Conservation (phyloP, 2,797 vertebrate species). For the Psittacula derbiana region DNA sequence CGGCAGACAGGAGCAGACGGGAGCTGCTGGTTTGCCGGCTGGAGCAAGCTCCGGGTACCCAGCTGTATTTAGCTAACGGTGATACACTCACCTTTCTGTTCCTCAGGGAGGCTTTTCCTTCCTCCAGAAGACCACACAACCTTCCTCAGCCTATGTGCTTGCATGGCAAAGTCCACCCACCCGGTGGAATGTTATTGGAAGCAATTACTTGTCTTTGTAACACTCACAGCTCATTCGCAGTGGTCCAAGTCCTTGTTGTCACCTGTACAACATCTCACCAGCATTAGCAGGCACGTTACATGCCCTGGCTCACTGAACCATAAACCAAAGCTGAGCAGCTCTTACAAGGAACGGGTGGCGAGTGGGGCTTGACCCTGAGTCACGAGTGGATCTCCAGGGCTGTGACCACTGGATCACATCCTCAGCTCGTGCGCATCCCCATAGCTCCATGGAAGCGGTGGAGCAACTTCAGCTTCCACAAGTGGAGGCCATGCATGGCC, state of each 20-base stretch:
- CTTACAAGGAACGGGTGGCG: background rate
- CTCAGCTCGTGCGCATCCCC: background rate
- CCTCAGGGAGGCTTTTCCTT: background rate
- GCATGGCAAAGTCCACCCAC: background rate
- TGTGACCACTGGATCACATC: rapidly evolving
- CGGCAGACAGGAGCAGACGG: background rate
- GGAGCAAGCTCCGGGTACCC: background rate
- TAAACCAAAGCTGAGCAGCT: background rate
- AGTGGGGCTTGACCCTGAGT: background rate
- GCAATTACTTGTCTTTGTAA: background rate
- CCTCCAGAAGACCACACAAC: background rate
- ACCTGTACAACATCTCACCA: background rate
- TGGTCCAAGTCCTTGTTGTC: background rate
- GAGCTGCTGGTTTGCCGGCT: background rate
- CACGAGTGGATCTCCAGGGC: background rate
- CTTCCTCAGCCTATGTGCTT: background rate
- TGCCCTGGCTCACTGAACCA: background rate
- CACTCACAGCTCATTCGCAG: rapidly evolving
- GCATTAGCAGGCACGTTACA: background rate
- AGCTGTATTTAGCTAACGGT: background rate
- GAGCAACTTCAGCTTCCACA: background rate
- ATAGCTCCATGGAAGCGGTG: background rate
- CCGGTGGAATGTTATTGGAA: background rate
- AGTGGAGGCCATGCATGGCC: background rate
- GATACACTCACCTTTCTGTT: background rate